These are phyloP conservation scores for Ciona savignyi DNA, from an alignment of 23 tunicate genomes.

Conservation along the genomic window DNA sequence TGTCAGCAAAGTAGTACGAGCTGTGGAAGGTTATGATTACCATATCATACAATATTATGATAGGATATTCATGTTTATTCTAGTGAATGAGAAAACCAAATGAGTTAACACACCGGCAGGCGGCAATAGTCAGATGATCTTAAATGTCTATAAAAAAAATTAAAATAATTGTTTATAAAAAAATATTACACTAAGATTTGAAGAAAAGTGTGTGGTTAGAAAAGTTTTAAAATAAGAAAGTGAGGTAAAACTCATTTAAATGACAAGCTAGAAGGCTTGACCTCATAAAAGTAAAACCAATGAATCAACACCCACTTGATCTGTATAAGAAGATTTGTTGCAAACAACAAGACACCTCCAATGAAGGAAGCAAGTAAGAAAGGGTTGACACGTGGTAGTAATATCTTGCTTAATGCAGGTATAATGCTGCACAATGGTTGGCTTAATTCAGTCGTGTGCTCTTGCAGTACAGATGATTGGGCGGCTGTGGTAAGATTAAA, in stretches of 20 bases:
- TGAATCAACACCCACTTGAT: constrained; percentile 42
- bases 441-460: constrained; percentile 70
- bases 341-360: constrained; percentile 36
- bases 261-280: not conserved
- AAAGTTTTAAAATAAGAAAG: no score
- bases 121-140: no score
- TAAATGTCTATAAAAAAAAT: no score
- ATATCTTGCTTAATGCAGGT: constrained; percentile 40
- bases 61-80: no score
- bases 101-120: no score
- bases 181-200: no score
- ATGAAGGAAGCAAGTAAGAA: constrained; percentile 52
- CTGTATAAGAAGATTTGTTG: constrained; percentile 60
- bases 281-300: not conserved
- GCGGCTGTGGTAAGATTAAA: constrained; percentile 27
- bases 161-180: no score
- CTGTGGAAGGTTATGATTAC: no score
- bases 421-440: constrained; percentile 53
- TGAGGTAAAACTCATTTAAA: no score
- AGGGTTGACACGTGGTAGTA: constrained; percentile 67
- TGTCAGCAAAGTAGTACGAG: constrained; percentile 61
- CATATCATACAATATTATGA: no score
- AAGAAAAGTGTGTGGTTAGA: no score
- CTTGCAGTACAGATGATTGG: constrained; percentile 70
- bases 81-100: no score